Base-by-base conservation (phyloP, 2,113 vertebrate species). In the Colistium nudipinnis region DNA sequence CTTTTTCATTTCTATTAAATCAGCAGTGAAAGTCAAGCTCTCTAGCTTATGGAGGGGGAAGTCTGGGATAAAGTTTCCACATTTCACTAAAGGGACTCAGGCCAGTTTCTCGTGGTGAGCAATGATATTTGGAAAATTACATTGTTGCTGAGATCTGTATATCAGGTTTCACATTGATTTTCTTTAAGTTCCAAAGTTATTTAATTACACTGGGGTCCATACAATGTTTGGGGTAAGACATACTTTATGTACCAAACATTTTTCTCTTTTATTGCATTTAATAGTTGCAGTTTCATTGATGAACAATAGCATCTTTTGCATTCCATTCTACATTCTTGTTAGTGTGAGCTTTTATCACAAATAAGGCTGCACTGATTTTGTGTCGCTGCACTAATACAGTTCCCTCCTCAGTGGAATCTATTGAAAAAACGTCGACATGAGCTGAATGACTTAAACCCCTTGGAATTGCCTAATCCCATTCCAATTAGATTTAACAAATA, bases 1-100 rank as follows among this genome's bases (percentile, higher is more conserved):
- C 95, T 96, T 95, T 96, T 92, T 95, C 91, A 91, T 94, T 95
- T 96, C 96, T 96, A 96, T 96, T 97, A 95, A 97, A 98, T 98
- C 95, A 97, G 93, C 89, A 92, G 94, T 94, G 96, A 96, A 97
- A 97, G 93, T 91, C 89, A 94, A 96, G 89, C 93, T 88, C 84
- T 90, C 89, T 89, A 89, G 92, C 89, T 87, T 64, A 71, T 87
- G 62, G 72, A 76, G 56, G 57, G 41, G 70, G 71, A 28, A 44
- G 24, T 92, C 91, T 61, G 22, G 48, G n/a, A 94, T 96, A 93
- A 89, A 86, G 92, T 97, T 96, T 94, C 95, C 87, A 70, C 74
- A 67, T 89, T 91, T 76, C 76, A 76, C 84, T 85, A 70, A 87
- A 82, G 72, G 85, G 85, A 74, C 78, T 25, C 66, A 49, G 73